Conservation (phyloP, 2,113 vertebrate genomes). For the Rhodinocichla rosea region DNA sequence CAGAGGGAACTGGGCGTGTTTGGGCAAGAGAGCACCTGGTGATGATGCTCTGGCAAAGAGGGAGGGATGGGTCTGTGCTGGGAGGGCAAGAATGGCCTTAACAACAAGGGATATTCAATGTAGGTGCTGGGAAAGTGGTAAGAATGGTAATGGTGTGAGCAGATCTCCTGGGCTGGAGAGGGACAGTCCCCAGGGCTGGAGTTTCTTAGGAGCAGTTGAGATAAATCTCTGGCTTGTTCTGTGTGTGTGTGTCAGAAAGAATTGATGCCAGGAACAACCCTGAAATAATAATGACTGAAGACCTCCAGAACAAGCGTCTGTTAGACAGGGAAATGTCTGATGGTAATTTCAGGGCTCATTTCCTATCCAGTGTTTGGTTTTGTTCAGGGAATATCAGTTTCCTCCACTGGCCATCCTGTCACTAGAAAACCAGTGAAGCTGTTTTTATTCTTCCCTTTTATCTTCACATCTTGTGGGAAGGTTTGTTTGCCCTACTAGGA, state of each 20-base stretch:
- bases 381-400: background rate
- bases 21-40: background rate
- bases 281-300: background rate
- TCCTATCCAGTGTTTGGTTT: background rate
- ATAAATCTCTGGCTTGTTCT: background rate
- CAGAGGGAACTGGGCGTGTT: background rate
- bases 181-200: background rate
- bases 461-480: background rate
- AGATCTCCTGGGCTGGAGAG: background rate
- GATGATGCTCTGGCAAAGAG: background rate
- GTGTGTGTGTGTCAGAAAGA: background rate
- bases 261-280: background rate
- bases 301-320: background rate
- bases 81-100: background rate
- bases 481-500: background rate
- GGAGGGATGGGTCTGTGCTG: background rate
- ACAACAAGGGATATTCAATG: rapidly evolving
- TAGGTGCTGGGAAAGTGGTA: background rate
- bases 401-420: background rate
- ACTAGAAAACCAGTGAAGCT: background rate
- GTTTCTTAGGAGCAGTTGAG: background rate
- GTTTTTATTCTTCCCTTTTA: background rate
- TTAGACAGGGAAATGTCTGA: background rate
- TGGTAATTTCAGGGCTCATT: background rate
- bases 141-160: background rate